Percentiles rank a stretch among this genome's conserved stretches.
Evolutionary conservation across 1,140 invertebrate genomes (phyloP).

Genomic region (Lucilia sericata): DNA sequence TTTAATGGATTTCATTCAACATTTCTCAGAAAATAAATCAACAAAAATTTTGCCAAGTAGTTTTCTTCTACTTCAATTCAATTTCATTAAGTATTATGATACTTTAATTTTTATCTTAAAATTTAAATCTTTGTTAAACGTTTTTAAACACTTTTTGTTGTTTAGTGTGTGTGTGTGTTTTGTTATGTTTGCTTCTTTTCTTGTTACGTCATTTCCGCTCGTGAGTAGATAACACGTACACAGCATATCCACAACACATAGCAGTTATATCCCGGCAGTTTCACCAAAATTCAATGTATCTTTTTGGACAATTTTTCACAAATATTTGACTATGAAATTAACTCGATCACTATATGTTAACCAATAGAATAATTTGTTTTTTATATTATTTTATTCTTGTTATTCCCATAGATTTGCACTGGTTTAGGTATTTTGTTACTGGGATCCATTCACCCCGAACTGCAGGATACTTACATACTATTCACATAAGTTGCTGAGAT

Average conservation of each 20-base stretch:
- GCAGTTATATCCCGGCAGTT: neutral
- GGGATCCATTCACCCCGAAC: no score
- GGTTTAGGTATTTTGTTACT: no score
- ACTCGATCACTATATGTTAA: no score
- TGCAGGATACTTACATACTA: no score
- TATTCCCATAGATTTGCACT: no score
- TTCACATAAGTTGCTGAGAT: no score
- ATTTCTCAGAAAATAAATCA: neutral
- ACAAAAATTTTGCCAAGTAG: neutral
- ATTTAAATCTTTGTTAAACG: slow-evolving; percentile 13
- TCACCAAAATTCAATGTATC: no score
- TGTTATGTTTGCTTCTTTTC: neutral
- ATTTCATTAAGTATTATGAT: neutral
- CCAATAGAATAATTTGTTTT: no score
- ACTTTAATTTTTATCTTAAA: slow-evolving; percentile 5
- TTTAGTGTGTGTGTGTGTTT: neutral
- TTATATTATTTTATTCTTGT: no score
- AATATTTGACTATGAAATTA: no score
- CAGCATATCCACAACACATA: neutral
- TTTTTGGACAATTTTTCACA: no score
- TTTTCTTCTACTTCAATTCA: neutral
- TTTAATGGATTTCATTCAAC: neutral
- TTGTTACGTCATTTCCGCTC: slow-evolving; percentile 18
- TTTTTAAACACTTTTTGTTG: neutral
- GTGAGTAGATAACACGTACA: neutral